These are phyloP conservation scores for Catocala fraxini DNA, from an alignment of 2,888 invertebrate species.

Conservation along the genomic window DNA sequence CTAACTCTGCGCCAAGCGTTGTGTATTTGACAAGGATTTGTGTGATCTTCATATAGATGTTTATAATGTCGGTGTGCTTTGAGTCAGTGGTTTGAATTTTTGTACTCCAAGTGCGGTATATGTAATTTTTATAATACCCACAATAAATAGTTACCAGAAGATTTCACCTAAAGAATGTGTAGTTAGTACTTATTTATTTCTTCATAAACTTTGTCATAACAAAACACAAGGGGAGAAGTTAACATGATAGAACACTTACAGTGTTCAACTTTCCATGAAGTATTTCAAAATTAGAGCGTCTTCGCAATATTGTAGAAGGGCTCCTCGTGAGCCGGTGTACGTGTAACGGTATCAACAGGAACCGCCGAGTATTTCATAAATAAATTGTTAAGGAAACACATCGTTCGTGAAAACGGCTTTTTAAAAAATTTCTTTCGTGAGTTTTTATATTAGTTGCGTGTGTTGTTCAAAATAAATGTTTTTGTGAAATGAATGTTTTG, in stretches of 20 bases:
- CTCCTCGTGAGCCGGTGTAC: background rate
- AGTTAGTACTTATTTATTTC: too few species aligned
- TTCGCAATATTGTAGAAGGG: background rate
- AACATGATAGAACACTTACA: background rate
- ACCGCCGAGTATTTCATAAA: background rate
- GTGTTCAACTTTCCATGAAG: background rate
- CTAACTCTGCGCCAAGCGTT: too few species aligned
- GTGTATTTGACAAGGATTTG: too few species aligned
- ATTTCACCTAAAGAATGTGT: too few species aligned
- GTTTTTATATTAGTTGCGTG: background rate
- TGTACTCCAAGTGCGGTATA: too few species aligned
- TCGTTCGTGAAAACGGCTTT: conserved; percentile 3
- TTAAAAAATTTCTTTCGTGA: background rate
- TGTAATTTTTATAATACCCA: too few species aligned
- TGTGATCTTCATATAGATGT: too few species aligned
- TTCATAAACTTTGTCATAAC: too few species aligned
- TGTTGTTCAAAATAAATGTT: background rate
- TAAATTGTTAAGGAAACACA: background rate
- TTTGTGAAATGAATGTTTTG: background rate
- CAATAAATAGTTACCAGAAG: too few species aligned
- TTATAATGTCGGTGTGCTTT: too few species aligned
- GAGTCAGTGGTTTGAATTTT: too few species aligned
- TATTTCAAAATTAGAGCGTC: background rate
- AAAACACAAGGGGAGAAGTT: background rate
- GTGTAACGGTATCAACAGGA: background rate